Evolutionary conservation across 2,888 invertebrate genomes (phyloP).

Genomic region (Fissipunctia ypsillon): DNA sequence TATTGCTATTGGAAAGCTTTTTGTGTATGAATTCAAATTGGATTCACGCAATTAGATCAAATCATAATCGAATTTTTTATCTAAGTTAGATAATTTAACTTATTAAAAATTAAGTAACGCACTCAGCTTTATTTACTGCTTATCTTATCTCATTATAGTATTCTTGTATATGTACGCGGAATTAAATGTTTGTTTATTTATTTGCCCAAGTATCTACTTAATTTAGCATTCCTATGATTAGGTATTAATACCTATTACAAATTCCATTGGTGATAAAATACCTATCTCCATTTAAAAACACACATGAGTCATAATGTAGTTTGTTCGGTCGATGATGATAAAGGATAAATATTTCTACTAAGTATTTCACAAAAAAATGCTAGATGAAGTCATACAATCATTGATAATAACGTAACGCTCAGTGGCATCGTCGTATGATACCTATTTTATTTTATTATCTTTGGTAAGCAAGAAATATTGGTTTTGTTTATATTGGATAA

Average conservation of each 20-base stretch:
- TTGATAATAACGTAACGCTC: constrained; percentile 67
- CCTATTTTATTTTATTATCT: too few species aligned
- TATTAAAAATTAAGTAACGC: constrained; percentile 55
- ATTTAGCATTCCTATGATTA: constrained; percentile 71
- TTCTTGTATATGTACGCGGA: constrained; percentile 63
- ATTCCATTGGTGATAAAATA: constrained; percentile 76
- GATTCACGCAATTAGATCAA: constrained; percentile 25
- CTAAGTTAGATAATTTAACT: constrained; percentile 31
- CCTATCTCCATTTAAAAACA: constrained; percentile 68
- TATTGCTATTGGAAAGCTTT: constrained; percentile 72
- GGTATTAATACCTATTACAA: constrained; percentile 50
- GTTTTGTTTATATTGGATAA: neutral
- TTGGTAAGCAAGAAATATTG: constrained; percentile 57
- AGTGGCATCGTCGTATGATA: constrained; percentile 65
- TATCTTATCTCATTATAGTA: constrained; percentile 69
- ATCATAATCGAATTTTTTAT: constrained; percentile 29
- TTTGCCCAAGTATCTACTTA: constrained; percentile 61
- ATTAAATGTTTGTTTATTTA: constrained; percentile 67
- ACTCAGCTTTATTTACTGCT: constrained; percentile 56
- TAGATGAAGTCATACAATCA: constrained; percentile 76
- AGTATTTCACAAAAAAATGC: constrained; percentile 77
- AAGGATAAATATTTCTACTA: constrained; percentile 70
- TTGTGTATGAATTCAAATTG: constrained; percentile 50
- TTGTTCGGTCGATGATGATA: constrained; percentile 71
- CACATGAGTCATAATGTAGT: constrained; percentile 73